Evolutionary conservation across 2,113 vertebrate species (phyloP).

Genomic region (Australoheros scitulus): DNA sequence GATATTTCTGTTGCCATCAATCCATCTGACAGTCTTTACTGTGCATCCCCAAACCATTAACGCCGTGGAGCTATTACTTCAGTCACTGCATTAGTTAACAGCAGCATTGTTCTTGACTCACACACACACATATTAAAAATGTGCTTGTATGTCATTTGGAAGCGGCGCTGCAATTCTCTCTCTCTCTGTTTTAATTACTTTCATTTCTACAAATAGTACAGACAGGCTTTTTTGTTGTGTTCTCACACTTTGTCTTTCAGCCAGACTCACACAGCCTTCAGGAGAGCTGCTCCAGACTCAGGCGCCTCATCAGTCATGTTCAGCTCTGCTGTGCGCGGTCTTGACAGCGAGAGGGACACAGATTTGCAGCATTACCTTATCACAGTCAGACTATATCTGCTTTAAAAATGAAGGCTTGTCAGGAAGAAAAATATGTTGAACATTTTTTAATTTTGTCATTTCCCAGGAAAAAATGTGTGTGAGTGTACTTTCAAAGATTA

Average conservation of each 20-base stretch:
- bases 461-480: conserved; percentile 22
- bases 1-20: conserved; percentile 12
- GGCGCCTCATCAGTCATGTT: conserved; percentile 45
- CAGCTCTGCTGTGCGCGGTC: conserved; percentile 16
- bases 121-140: conserved; percentile 24
- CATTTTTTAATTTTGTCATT: conserved; percentile 47
- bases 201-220: conserved; percentile 63
- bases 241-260: conserved; percentile 38
- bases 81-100: conserved; percentile 5
- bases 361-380: conserved; percentile 49
- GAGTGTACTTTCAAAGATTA: not conserved
- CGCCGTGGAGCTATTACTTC: conserved; percentile 29
- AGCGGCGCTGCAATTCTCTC: conserved; percentile 51
- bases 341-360: conserved; percentile 30
- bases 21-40: conserved; percentile 30
- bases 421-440: conserved; percentile 38
- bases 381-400: conserved; percentile 39
- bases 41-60: conserved; percentile 35
- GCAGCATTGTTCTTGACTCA: conserved; percentile 6
- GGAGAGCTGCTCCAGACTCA: conserved; percentile 46
- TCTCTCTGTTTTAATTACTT: conserved; percentile 66
- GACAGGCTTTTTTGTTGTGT: conserved; percentile 45
- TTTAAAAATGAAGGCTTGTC: conserved; percentile 48
- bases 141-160: conserved; percentile 44
- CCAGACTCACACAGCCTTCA: conserved; percentile 19